Base-by-base conservation (phyloP, 2,113 vertebrate species). In the Semnornis frantzii region DNA sequence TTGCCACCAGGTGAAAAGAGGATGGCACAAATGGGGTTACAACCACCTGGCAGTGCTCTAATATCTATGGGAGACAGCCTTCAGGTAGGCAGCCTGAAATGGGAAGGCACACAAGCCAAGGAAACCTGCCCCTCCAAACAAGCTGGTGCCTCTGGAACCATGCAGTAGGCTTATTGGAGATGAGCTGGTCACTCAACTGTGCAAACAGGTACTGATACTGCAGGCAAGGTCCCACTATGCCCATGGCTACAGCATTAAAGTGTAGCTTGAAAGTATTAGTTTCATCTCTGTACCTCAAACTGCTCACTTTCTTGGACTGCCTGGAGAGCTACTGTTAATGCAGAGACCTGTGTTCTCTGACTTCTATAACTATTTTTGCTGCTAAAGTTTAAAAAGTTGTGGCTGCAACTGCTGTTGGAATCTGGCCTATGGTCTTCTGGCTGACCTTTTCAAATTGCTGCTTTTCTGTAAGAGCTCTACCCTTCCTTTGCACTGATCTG, bases 391-490 rank as follows among this genome's bases (percentile, higher is more conserved):
- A 81, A 88, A 86, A 58, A 91, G 48, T 75, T 31, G 5, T 85
- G 85, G 72, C 76, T 81, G 24, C 33, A 83, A 44, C 48, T 71
- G 81, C 64, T 82, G 14, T 85, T 91, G 94, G 91, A 92, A 52
- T 44, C 75, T 82, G 68, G 75, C 87, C 86, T 73, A 21, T 96
- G 90, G 39, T 89, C 77, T 65, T 76, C 81, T 93, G 91, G 83
- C 95, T 93, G 94, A 93, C 93, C 84, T 92, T 74, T 74, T 77
- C 72, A 2, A 55, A 82, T 34, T 5, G 39, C 65, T 90, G 89
- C 82, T 94, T 95, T 89, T 68, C 60, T 89, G 6, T 28, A 59
- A 21, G 71, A 71, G 60, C 57, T 89, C 70, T 91, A 55, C 58
- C 71, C 52, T 77, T 77, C 85, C 68, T 87, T 63, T 87, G 68